A percentile compares a stretch with the other conserved stretches of the same genome.
Conservation (phyloP, 1,140 invertebrate species). For the Lucilia sericata region DNA sequence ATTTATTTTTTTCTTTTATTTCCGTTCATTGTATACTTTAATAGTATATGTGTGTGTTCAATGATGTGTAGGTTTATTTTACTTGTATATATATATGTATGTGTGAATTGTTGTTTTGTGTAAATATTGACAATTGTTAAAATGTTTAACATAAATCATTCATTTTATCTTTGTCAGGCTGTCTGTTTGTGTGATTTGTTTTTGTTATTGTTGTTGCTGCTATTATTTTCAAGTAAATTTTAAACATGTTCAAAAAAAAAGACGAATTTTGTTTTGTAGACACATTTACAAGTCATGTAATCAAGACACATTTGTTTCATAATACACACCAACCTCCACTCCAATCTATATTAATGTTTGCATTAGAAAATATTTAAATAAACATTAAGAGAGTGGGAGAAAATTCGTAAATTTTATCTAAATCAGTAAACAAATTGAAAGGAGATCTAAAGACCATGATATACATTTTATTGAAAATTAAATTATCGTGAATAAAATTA, state of each 20-base stretch:
- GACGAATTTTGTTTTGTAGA: background rate
- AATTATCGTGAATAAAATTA: no score
- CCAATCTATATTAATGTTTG: no score
- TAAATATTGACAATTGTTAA: conserved; percentile 30
- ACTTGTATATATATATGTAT: background rate
- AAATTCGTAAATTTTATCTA: no score
- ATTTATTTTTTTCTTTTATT: no score
- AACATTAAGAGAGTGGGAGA: no score
- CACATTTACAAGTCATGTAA: conserved; percentile 5
- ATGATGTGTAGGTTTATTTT: background rate
- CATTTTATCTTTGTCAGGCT: conserved; percentile 21
- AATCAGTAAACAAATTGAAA: no score
- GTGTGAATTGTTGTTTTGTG: background rate
- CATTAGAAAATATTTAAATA: no score
- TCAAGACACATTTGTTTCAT: conserved; percentile 25
- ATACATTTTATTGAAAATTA: no score
- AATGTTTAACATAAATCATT: conserved; percentile 30
- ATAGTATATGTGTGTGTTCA: no score
- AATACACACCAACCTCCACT: no score
- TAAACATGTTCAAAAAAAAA: background rate
- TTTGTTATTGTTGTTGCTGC: background rate
- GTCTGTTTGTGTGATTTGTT: conserved; percentile 2
- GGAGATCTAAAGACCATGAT: no score
- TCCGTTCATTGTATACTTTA: no score
- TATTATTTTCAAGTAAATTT: conserved; percentile 21